These are phyloP conservation scores for Cottus gobio DNA, from an alignment of 2,113 vertebrate genomes.

Conservation along the genomic window DNA sequence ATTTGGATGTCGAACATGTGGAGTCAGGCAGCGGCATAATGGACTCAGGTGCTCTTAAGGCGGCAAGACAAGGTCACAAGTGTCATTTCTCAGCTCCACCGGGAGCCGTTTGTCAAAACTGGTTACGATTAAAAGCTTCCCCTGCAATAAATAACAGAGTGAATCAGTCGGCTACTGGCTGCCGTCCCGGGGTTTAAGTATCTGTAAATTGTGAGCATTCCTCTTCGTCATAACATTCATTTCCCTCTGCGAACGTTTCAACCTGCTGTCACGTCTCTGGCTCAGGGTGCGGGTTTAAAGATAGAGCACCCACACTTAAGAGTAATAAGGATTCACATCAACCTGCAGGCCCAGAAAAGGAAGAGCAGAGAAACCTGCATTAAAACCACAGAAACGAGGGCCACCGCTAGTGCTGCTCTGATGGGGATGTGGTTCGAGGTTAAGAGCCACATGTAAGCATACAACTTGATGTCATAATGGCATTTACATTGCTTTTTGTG, in stretches of 20 bases:
- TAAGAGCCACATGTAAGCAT: constrained; percentile 35
- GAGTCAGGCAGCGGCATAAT: constrained; percentile 24
- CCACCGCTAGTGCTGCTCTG: neutral
- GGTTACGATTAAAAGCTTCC: constrained; percentile 66
- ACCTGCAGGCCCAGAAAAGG: constrained; percentile 32
- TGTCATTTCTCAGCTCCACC: constrained; percentile 47
- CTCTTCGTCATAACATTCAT: constrained; percentile 30
- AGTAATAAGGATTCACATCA: constrained; percentile 52
- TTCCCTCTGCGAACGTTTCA: constrained; percentile 2
- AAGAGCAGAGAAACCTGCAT: constrained; percentile 19
- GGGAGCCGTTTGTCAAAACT: constrained; percentile 50
- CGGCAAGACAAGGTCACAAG: constrained; percentile 62
- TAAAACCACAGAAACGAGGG: constrained; percentile 16
- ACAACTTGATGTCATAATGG: constrained; percentile 33
- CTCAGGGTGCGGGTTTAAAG: constrained; percentile 29
- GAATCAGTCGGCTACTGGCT: constrained; percentile 51
- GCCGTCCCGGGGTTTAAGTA: constrained; percentile 51
- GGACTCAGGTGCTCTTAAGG: constrained; percentile 46
- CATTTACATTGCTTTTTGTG: constrained; percentile 49
- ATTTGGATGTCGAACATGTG: constrained; percentile 3
- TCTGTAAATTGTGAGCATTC: constrained; percentile 54
- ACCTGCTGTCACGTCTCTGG: constrained; percentile 25
- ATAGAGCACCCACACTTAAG: constrained; percentile 30
- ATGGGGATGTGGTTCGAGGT: constrained; percentile 24
- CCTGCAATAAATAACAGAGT: constrained; percentile 66